Conservation (phyloP, 2,113 vertebrate genomes). For the Verasper variegatus region DNA sequence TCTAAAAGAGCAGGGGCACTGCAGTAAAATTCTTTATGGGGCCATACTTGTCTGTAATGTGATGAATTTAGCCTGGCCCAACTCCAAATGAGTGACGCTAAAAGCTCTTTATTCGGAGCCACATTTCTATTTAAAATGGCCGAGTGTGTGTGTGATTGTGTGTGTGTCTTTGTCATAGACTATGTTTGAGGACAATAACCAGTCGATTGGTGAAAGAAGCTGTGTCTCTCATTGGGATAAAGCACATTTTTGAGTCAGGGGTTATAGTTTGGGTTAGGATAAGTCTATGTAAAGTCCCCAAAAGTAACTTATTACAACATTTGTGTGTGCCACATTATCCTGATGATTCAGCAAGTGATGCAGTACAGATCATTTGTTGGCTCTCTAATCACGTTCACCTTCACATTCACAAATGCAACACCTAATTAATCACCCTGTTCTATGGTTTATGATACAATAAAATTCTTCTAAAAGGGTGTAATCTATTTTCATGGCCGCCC, state of each 20-base stretch:
- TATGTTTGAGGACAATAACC: not conserved
- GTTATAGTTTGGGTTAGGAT: too few species aligned
- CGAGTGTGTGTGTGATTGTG: not conserved
- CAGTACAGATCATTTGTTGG: constrained; percentile 21
- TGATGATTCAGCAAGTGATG: constrained; percentile 39
- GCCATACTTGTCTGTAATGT: constrained; percentile 23
- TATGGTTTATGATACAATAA: constrained; percentile 43
- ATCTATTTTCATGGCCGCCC: constrained; percentile 15
- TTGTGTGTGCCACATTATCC: not conserved
- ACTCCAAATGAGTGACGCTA: constrained; percentile 25
- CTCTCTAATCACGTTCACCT: constrained; percentile 9
- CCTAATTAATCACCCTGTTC: constrained; percentile 13
- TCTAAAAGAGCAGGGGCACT: constrained; percentile 18
- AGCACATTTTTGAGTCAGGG: too few species aligned
- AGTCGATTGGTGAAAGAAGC: not conserved
- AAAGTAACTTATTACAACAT: not conserved
- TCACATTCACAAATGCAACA: constrained; percentile 18
- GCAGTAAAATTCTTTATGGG: constrained; percentile 31
- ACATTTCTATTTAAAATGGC: not conserved
- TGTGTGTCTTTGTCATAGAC: not conserved
- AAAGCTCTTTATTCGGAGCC: constrained; percentile 32
- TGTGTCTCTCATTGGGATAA: too few species aligned
- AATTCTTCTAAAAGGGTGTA: constrained; percentile 14
- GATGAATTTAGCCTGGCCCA: constrained; percentile 36
- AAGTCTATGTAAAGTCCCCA: too few species aligned